A percentile compares a stretch with the other conserved stretches of the same genome.
Conservation (phyloP, 2,113 vertebrate species). For the Martes martes region DNA sequence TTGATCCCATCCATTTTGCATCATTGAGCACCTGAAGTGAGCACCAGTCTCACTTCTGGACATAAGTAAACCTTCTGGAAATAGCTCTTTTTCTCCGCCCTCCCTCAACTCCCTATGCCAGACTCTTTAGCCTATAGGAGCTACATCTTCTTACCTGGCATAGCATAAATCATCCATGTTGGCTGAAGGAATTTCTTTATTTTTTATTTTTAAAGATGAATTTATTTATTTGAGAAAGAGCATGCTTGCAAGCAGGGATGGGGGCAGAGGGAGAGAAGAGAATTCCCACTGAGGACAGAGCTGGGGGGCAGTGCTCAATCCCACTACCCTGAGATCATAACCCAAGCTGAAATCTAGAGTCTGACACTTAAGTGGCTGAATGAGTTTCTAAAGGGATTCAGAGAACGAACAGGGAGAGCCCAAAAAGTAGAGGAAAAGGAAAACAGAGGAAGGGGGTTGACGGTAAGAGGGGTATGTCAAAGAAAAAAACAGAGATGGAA, state of each 20-base stretch:
- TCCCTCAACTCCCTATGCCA: background rate
- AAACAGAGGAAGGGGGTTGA: background rate
- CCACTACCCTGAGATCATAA: background rate
- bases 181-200: background rate
- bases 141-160: background rate
- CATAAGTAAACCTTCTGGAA: background rate
- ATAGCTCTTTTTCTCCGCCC: background rate
- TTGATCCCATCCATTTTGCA: background rate
- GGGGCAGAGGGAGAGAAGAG: background rate
- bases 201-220: background rate
- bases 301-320: background rate
- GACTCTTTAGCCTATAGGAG: background rate
- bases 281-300: background rate
- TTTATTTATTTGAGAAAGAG: background rate
- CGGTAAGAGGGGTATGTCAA: background rate
- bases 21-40: background rate
- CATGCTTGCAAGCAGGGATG: background rate
- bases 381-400: background rate
- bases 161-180: background rate
- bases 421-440: background rate
- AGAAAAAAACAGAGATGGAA: background rate
- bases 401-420: background rate
- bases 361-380: background rate
- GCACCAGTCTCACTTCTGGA: background rate
- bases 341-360: background rate